Conservation (phyloP, 2,888 invertebrate species). For the Seira sanloemensis region DNA sequence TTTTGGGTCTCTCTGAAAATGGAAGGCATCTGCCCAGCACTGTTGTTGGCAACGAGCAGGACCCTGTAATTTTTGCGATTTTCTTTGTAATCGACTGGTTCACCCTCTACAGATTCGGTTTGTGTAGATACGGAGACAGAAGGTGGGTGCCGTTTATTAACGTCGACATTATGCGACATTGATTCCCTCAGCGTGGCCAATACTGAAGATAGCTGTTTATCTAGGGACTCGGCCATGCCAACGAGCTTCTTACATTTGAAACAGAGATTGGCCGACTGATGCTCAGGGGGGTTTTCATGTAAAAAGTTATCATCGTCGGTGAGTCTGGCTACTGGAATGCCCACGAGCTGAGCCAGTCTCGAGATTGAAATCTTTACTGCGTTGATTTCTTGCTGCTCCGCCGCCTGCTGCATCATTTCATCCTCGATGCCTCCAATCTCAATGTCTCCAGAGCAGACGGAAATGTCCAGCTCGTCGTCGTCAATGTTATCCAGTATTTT, state of each 20-base stretch:
- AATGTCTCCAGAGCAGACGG: constrained; percentile 71
- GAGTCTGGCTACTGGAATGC: constrained; percentile 27
- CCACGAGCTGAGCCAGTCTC: constrained; percentile 52
- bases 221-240: constrained; percentile 62
- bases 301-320: neutral
- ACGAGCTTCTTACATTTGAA: constrained; percentile 67
- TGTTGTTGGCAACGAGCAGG: no score
- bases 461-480: constrained; percentile 70
- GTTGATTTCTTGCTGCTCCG: constrained; percentile 27
- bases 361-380: constrained; percentile 26
- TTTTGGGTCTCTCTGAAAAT: no score
- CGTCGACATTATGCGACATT: no score
- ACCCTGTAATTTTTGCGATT: no score
- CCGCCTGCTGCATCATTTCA: constrained; percentile 64
- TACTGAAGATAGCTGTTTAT: constrained; percentile 62
- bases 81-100: no score
- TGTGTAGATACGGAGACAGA: no score
- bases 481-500: constrained; percentile 69
- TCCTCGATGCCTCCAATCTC: constrained; percentile 73
- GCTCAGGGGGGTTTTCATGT: neutral
- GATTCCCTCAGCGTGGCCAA: constrained; percentile 47
- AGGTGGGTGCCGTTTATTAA: no score
- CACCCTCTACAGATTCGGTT: no score
- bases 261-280: constrained; percentile 49
- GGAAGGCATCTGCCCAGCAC: no score